Conservation (phyloP, 2,797 vertebrate genomes). For the Sebastiscus albofasciatus region DNA sequence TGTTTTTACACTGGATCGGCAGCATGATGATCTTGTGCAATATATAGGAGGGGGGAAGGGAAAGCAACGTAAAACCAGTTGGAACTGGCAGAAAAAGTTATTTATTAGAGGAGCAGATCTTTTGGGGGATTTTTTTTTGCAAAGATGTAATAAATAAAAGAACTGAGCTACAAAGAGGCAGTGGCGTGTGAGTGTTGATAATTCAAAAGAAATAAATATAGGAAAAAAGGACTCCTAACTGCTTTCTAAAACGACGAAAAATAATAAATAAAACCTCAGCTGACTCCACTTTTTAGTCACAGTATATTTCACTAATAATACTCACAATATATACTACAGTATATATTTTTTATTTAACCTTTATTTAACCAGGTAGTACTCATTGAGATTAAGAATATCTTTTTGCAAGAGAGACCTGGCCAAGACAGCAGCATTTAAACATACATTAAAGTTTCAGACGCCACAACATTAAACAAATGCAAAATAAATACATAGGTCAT, state of each 20-base stretch:
- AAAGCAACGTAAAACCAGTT: neutral
- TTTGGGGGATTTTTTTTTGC: neutral
- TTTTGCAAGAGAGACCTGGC: too few species aligned
- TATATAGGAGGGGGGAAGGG: neutral
- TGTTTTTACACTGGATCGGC: constrained; percentile 13
- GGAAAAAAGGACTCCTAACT: neutral
- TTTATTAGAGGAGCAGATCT: neutral
- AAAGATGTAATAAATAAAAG: neutral
- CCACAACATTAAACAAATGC: too few species aligned
- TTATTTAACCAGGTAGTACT: too few species aligned
- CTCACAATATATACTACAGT: too few species aligned
- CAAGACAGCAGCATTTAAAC: too few species aligned
- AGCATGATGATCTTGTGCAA: constrained; percentile 2
- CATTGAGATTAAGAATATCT: too few species aligned
- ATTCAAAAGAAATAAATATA: neutral
- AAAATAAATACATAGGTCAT: too few species aligned
- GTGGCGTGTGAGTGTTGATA: neutral
- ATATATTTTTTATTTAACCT: too few species aligned
- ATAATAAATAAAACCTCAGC: neutral
- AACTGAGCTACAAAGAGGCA: neutral
- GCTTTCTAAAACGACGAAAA: neutral
- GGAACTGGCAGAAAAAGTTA: neutral
- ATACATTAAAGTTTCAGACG: too few species aligned
- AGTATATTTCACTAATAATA: neutral
- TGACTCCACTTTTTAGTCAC: neutral